Percentiles rank a stretch among this genome's conserved stretches.
phyloP scores from a whole-genome alignment of 2,797 vertebrate genomes.

The Aeoliscus strigatus region DNA sequence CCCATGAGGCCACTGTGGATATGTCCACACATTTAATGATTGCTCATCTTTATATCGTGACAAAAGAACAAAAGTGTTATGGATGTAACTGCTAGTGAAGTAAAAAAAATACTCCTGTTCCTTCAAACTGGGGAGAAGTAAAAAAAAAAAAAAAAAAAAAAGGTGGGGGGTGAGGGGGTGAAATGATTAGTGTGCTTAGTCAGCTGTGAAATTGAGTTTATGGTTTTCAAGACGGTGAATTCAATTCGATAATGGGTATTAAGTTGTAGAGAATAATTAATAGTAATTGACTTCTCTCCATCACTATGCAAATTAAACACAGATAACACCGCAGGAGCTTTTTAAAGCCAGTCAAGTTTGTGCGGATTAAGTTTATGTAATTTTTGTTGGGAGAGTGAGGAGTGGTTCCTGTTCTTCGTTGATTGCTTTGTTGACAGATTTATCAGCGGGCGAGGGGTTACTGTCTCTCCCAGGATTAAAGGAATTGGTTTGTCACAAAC shows the following conservation, averaged over 20 bases:
- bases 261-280: constrained; percentile 77
- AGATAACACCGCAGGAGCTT: constrained; percentile 67
- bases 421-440: constrained; percentile 71
- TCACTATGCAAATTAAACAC: constrained; percentile 76
- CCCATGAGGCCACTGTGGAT: constrained; percentile 7
- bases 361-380: constrained; percentile 65
- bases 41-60: constrained; percentile 11
- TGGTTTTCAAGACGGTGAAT: constrained; percentile 76
- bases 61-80: constrained; percentile 19
- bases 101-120: constrained; percentile 40
- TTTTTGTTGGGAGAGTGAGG: constrained; percentile 41
- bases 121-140: constrained; percentile 28
- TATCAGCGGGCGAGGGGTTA: constrained; percentile 58
- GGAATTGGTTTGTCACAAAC: constrained; percentile 68
- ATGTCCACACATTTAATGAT: constrained; percentile 10
- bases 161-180: constrained; percentile 11
- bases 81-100: constrained; percentile 43
- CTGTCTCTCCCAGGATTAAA: constrained; percentile 65
- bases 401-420: constrained; percentile 55
- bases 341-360: constrained; percentile 68
- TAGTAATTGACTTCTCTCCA: constrained; percentile 78
- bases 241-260: constrained; percentile 78
- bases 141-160: constrained; percentile 4
- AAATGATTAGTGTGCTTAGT: constrained; percentile 75
- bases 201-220: constrained; percentile 80